phyloP scores from a whole-genome alignment of 2,888 invertebrate genomes.

The Pseudeuparius sepicola region DNA sequence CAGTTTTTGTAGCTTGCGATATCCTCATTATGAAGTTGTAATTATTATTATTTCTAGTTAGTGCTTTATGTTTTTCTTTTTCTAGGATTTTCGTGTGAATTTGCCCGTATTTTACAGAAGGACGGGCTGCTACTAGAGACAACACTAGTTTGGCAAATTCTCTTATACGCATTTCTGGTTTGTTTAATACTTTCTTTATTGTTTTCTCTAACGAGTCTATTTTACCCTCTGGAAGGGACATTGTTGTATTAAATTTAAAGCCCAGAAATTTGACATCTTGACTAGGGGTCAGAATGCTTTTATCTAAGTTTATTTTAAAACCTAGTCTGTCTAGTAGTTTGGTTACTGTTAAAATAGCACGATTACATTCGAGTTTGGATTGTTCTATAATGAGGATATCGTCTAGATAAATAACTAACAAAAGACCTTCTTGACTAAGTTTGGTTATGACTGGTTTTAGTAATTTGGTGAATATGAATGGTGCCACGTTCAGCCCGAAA shows the following conservation, averaged over 20 bases:
- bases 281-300: slow-evolving; percentile 14
- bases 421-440: background rate
- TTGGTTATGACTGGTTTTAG: background rate
- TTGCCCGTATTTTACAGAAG: slow-evolving; percentile 3
- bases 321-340: slow-evolving; percentile 10
- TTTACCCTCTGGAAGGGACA: slow-evolving; percentile 6
- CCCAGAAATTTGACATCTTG: slow-evolving; percentile 10
- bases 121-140: slow-evolving; percentile 7
- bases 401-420: background rate
- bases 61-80: background rate
- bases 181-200: background rate
- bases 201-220: background rate
- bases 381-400: background rate
- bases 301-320: slow-evolving; percentile 14
- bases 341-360: too few relatives aligned
- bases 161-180: too few relatives aligned
- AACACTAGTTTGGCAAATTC: slow-evolving; percentile 5
- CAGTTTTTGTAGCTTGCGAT: background rate
- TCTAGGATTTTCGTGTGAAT: slow-evolving; percentile 4
- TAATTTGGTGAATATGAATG: slow-evolving; percentile 1
- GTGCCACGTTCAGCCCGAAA: background rate
- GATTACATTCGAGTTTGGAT: background rate
- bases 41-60: background rate
- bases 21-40: slow-evolving; percentile 2
- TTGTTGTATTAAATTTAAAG: slow-evolving; percentile 5